These are phyloP conservation scores for Hermodice carunculata DNA, from an alignment of 2,888 invertebrate genomes.

Conservation along the genomic window DNA sequence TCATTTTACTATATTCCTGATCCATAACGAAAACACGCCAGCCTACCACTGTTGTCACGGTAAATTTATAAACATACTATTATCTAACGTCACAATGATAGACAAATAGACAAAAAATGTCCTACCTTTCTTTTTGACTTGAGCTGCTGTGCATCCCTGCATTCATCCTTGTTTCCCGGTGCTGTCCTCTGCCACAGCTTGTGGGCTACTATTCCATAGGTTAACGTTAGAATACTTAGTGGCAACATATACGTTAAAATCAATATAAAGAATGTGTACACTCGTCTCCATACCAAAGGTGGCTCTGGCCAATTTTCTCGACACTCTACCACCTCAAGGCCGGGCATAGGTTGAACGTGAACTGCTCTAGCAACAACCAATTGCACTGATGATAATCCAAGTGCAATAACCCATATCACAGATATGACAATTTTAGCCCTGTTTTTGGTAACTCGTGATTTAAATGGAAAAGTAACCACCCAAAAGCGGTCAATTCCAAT, in stretches of 20 bases:
- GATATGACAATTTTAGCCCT: slow-evolving; percentile 67
- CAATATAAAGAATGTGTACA: slow-evolving; percentile 58
- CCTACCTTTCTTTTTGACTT: slow-evolving; percentile 60
- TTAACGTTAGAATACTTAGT: slow-evolving; percentile 67
- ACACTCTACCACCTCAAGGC: slow-evolving; percentile 35
- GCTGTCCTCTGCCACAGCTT: slow-evolving; percentile 69
- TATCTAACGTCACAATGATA: too few species aligned
- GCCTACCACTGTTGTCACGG: too few species aligned
- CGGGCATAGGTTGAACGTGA: slow-evolving; percentile 15
- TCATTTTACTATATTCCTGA: too few species aligned
- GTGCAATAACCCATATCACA: slow-evolving; percentile 69
- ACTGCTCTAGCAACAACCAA: slow-evolving; percentile 56
- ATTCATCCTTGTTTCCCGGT: slow-evolving; percentile 71
- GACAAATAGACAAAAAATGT: too few species aligned
- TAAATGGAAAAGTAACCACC: slow-evolving; percentile 62
- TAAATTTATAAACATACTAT: too few species aligned
- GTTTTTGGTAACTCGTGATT: slow-evolving; percentile 68
- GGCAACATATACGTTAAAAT: slow-evolving; percentile 67
- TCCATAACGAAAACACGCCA: too few species aligned
- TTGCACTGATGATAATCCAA: slow-evolving; percentile 66
- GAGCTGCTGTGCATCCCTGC: slow-evolving; percentile 69
- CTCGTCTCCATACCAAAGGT: slow-evolving; percentile 48
- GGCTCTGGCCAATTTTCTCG: slow-evolving; percentile 59
- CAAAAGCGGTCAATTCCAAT: slow-evolving; percentile 71
- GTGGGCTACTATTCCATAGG: slow-evolving; percentile 70